These are phyloP conservation scores for Petromus typicus DNA, from an alignment of 2,113 vertebrate species.

Conservation along the genomic window DNA sequence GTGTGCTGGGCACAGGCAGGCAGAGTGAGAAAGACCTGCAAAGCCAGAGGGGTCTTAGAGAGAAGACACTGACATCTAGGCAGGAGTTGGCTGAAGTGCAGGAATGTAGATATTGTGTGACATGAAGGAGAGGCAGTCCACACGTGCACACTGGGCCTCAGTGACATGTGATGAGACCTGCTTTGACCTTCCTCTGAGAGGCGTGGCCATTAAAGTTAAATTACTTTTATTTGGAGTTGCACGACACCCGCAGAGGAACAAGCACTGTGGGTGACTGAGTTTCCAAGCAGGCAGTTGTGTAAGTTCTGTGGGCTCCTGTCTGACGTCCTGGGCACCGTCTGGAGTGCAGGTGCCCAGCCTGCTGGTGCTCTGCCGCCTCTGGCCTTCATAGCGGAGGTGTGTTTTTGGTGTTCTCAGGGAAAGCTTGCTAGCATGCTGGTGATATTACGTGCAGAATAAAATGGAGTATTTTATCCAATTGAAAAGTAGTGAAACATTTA, in stretches of 20 bases:
- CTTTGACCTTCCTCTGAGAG: no score
- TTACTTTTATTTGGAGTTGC: no score
- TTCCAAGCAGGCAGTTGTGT: neutral
- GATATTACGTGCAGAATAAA: neutral
- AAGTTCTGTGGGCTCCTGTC: neutral
- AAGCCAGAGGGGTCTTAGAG: neutral
- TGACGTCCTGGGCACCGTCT: neutral
- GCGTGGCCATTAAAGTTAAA: no score
- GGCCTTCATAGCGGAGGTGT: accelerated
- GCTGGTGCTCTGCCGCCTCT: neutral
- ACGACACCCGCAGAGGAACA: accelerated
- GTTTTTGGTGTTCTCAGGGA: neutral
- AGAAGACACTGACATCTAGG: accelerated
- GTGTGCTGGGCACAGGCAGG: accelerated
- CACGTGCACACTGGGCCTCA: neutral
- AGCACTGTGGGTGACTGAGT: no score
- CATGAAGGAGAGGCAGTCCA: accelerated
- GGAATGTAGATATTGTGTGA: accelerated
- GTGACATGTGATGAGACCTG: accelerated
- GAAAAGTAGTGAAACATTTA: neutral
- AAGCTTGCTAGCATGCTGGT: neutral
- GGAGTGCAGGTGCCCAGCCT: neutral
- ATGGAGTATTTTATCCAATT: neutral
- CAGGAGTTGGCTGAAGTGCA: accelerated
- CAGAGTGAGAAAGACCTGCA: accelerated